Conservation (phyloP, 37 sponge, comb jelly and placozoan genomes). For the Sycon ciliatum region DNA sequence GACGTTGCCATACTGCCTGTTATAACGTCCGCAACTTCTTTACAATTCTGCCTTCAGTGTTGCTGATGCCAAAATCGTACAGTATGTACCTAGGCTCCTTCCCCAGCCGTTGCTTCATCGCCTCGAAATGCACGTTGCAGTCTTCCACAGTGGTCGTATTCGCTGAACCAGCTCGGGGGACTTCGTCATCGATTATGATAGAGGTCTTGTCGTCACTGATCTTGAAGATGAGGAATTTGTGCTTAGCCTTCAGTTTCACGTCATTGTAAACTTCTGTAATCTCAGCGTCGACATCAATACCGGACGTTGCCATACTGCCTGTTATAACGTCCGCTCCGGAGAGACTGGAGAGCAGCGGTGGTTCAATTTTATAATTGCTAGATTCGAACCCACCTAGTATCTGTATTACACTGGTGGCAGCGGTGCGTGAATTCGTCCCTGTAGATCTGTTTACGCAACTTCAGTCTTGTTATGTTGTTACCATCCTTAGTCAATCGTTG, state of each 20-base stretch:
- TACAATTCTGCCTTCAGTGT: no score
- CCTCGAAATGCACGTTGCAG: conserved; percentile 24
- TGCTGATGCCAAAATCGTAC: conserved; percentile 54
- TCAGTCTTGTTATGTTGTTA: no score
- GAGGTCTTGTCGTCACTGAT: conserved; percentile 50
- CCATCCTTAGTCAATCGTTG: no score
- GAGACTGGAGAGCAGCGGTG: no score
- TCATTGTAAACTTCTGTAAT: conserved; percentile 33
- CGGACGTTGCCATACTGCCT: conserved; percentile 75
- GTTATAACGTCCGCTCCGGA: no score
- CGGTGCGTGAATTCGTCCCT: no score
- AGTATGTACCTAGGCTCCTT: conserved; percentile 53
- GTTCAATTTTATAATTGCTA: no score
- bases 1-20: no score
- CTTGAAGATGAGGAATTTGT: conserved; percentile 54
- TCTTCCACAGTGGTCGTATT: conserved; percentile 22
- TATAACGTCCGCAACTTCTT: no score
- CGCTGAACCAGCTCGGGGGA: conserved; percentile 27
- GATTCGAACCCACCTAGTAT: no score
- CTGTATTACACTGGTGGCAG: no score
- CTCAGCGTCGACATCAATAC: conserved; percentile 41
- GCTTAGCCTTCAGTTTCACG: conserved; percentile 31
- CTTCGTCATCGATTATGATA: conserved; percentile 8
- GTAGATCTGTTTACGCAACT: no score
- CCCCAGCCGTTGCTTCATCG: conserved; percentile 12